These are phyloP conservation scores for Heliconius himera DNA, from an alignment of 1,140 invertebrate species.

Conservation along the genomic window DNA sequence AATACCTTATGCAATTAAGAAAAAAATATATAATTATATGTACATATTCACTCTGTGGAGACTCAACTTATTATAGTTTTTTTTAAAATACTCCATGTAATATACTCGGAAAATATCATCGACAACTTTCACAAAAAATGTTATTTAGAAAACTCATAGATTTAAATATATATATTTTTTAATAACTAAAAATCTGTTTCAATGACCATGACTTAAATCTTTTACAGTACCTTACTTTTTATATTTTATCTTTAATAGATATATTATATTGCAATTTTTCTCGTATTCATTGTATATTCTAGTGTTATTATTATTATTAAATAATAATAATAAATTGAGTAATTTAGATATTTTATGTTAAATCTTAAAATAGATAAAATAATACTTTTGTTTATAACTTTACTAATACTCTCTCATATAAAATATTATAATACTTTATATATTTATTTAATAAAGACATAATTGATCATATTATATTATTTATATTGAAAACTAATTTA, in stretches of 20 bases:
- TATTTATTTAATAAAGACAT: background rate
- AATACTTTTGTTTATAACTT: background rate
- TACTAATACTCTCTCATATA: background rate
- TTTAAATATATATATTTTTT: background rate
- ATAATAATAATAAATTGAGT: too few relatives aligned
- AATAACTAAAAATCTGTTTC: background rate
- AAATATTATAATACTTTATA: background rate
- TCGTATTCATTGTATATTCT: slow-evolving; percentile 5
- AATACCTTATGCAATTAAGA: background rate
- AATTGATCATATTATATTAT: background rate
- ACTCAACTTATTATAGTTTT: background rate
- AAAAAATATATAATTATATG: background rate
- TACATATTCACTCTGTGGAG: background rate
- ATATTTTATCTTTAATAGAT: background rate
- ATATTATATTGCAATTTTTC: background rate
- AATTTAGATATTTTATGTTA: background rate
- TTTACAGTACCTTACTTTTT: background rate
- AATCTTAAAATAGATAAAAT: background rate
- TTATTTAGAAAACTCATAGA: background rate
- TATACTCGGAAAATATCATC: background rate
- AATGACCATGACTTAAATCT: background rate
- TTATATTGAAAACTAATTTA: background rate
- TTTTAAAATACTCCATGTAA: background rate
- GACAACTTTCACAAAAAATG: background rate
- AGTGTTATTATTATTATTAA: background rate